Base-by-base conservation (phyloP, 2,797 vertebrate species). In the Thunnus albacares region DNA sequence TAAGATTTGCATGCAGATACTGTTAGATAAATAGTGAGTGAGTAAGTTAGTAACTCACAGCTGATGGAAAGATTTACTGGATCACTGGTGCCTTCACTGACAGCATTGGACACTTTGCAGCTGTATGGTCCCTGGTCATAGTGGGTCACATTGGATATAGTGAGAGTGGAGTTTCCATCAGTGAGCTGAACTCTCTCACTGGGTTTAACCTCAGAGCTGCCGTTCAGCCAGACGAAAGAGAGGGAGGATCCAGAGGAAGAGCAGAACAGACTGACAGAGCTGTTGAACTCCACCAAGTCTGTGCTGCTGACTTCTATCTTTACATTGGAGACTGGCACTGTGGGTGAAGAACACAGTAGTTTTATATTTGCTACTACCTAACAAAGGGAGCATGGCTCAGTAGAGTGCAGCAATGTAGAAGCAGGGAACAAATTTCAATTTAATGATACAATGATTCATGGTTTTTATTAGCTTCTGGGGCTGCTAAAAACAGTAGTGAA, bases 221-320 rank as follows among this genome's bases (percentile, higher is more conserved):
- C 28, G 26, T 94, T 94, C 52, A 87, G 35, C 94, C 94, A 95
- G 41, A 71, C 76, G 79, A 87, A 93, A 12, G 82, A 80, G 7
- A 69, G 53, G 1, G 80, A 71, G 11, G 92, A 89, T 49, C 92
- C 94, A 11, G 86, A 79, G 52, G 75, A 79, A 12, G 86, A 91
- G 80, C 94, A 95, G 66, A 75, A 90, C 66, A 95, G 78, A 6
- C 9, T 33, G 66, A 90, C 90, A 0, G 82, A 89, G 76, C 85
- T 86, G 68, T 55, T 93, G 62, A 89, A 85, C 89, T 95, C 94
- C 79, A 93, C 38, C 35, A 93, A 17, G 13, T 92, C 77, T 63
- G 82, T 83, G 30, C 0, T 75, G 52, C 33, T 89, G 26, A 41
- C 6, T 4, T 11, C 78, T 7, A 91, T 11, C 1, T 1, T 52